Conservation (phyloP, 2,797 vertebrate genomes). For the Sphaeramia orbicularis region DNA sequence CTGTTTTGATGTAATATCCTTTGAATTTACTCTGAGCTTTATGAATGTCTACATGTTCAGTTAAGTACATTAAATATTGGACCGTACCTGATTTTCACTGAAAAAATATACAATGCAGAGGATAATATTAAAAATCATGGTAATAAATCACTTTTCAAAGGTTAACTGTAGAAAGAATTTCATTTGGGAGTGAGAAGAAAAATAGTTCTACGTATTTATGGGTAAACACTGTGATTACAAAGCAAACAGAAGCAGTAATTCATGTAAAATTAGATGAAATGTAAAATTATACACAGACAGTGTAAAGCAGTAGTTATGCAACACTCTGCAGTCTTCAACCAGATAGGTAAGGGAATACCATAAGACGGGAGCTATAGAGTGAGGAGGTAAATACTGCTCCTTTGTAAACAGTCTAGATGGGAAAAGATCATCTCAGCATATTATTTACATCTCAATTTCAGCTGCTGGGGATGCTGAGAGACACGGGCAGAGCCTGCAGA, state of each 20-base stretch:
- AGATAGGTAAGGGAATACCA: constrained; percentile 34
- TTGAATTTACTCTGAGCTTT: too few species aligned
- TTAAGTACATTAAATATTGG: too few species aligned
- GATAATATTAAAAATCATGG: too few species aligned
- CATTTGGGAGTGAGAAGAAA: too few species aligned
- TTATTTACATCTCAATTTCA: constrained; percentile 60
- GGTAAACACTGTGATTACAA: constrained; percentile 21
- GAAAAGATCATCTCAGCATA: constrained; percentile 57
- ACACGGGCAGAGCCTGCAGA: constrained; percentile 15
- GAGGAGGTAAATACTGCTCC: constrained; percentile 40
- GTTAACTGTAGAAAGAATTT: too few species aligned
- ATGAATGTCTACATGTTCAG: too few species aligned
- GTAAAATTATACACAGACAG: constrained; percentile 49
- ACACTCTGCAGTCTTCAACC: constrained; percentile 45
- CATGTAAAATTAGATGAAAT: constrained; percentile 55
- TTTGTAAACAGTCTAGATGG: constrained; percentile 40
- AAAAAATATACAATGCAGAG: too few species aligned
- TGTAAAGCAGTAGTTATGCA: constrained; percentile 52
- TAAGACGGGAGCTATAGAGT: constrained; percentile 24
- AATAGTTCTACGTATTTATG: too few species aligned
- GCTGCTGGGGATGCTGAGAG: constrained; percentile 33
- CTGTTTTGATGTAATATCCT: too few species aligned
- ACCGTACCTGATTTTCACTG: too few species aligned
- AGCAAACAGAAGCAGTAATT: constrained; percentile 40
- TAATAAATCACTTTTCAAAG: too few species aligned